These are phyloP conservation scores for Aphidius colemani DNA, from an alignment of 2,888 invertebrate species.

Conservation along the genomic window DNA sequence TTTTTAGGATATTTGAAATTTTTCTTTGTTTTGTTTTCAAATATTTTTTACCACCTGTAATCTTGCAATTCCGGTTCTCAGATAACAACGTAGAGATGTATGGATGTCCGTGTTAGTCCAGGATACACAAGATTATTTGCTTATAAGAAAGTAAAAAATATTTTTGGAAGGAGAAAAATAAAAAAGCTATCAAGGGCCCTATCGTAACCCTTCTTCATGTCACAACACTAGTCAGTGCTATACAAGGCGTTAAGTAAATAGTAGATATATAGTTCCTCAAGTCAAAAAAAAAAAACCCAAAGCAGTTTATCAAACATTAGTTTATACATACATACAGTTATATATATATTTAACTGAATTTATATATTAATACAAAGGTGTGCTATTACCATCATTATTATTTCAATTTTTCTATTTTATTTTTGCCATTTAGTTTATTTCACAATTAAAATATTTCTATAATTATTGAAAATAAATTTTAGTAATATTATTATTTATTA, in stretches of 20 bases:
- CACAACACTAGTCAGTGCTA: constrained; percentile 51
- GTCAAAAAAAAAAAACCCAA: constrained; percentile 3
- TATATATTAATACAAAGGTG: background rate
- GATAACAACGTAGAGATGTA: constrained; percentile 18
- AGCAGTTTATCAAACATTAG: constrained; percentile 53
- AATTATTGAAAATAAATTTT: background rate
- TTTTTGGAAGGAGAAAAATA: background rate
- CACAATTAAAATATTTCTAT: too few species aligned
- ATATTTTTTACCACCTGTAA: constrained; percentile 14
- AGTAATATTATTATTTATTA: background rate
- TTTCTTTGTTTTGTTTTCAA: background rate
- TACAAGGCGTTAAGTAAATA: constrained; percentile 45
- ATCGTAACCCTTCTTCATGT: constrained; percentile 36
- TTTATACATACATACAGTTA: constrained; percentile 31
- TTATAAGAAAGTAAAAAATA: constrained; percentile 35
- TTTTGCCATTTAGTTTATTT: background rate
- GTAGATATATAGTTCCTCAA: background rate
- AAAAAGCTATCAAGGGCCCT: constrained; percentile 43
- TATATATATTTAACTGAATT: constrained; percentile 5
- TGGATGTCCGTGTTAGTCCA: constrained; percentile 43
- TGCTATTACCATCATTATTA: background rate
- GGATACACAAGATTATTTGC: constrained; percentile 52
- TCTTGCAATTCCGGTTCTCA: constrained; percentile 3
- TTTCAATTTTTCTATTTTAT: constrained; percentile 1
- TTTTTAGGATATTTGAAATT: too few species aligned